Evolutionary conservation across 2,888 invertebrate genomes (phyloP).

Genomic region (Hyposoter didymator): DNA sequence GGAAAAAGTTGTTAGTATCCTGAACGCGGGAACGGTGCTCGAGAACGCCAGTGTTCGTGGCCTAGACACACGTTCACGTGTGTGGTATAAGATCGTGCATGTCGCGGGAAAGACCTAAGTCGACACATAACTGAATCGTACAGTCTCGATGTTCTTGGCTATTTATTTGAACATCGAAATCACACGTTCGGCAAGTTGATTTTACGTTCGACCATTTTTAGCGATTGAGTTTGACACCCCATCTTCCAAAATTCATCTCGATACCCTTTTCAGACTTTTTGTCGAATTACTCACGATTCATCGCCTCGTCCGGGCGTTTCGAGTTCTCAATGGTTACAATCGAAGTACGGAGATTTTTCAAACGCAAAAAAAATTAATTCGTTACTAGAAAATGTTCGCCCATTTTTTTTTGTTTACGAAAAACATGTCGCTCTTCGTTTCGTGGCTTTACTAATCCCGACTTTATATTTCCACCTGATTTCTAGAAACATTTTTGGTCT

Average conservation of each 20-base stretch:
- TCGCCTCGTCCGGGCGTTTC: too few relatives aligned
- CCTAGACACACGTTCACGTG: constrained; percentile 42
- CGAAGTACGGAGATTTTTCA: too few relatives aligned
- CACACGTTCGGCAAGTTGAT: not conserved
- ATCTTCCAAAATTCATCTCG: not conserved
- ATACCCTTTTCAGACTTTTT: not conserved
- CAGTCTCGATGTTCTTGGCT: not conserved
- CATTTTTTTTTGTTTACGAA: too few relatives aligned
- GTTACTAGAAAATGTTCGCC: too few relatives aligned
- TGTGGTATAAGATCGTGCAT: not conserved
- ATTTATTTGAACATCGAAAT: not conserved
- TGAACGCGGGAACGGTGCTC: constrained; percentile 34
- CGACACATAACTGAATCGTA: not conserved
- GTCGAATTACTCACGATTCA: too few relatives aligned
- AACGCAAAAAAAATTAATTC: too few relatives aligned
- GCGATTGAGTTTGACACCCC: not conserved
- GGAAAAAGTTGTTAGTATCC: constrained; percentile 15
- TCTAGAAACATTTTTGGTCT: too few relatives aligned
- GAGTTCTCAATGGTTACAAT: too few relatives aligned
- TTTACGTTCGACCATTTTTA: not conserved
- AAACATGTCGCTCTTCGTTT: too few relatives aligned
- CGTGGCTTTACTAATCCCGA: too few relatives aligned
- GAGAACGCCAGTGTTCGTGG: constrained; percentile 34
- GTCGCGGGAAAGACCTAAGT: not conserved
- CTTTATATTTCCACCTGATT: too few relatives aligned